phyloP scores from a whole-genome alignment of 1,140 invertebrate species.

The Saxidomus purpurata region DNA sequence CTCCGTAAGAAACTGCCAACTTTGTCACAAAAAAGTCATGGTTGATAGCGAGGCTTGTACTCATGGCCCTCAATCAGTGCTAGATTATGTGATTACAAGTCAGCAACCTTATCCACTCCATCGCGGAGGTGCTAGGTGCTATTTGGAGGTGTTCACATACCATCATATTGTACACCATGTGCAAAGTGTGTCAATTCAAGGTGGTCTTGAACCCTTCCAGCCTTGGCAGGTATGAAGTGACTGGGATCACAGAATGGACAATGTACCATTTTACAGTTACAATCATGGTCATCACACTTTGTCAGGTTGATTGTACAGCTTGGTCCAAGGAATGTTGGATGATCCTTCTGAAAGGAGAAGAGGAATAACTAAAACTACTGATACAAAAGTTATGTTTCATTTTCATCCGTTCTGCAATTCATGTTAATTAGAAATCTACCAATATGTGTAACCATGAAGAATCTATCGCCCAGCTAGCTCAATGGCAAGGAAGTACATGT shows the following conservation, averaged over 20 bases:
- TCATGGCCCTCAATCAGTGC: too few species aligned
- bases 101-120: too few species aligned
- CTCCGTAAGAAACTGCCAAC: too few species aligned
- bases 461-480: too few species aligned
- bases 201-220: slow-evolving; percentile 62
- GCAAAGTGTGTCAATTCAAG: slow-evolving; percentile 67
- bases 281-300: slow-evolving; percentile 54
- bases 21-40: too few species aligned
- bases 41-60: too few species aligned
- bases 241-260: slow-evolving; percentile 70
- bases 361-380: background rate
- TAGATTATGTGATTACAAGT: too few species aligned
- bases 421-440: too few species aligned
- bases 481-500: too few species aligned
- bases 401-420: too few species aligned
- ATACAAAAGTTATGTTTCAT: too few species aligned
- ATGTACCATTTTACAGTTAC: slow-evolving; percentile 66
- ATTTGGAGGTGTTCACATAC: slow-evolving; percentile 39
- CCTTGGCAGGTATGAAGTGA: slow-evolving; percentile 69
- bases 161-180: slow-evolving; percentile 69
- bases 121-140: background rate
- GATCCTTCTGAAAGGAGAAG: slow-evolving; percentile 51
- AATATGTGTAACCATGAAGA: too few species aligned
- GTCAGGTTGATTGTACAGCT: slow-evolving; percentile 65
- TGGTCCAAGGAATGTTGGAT: slow-evolving; percentile 63